These are phyloP conservation scores for Hyposoter dolosus DNA, from an alignment of 2,888 invertebrate species.

Conservation along the genomic window DNA sequence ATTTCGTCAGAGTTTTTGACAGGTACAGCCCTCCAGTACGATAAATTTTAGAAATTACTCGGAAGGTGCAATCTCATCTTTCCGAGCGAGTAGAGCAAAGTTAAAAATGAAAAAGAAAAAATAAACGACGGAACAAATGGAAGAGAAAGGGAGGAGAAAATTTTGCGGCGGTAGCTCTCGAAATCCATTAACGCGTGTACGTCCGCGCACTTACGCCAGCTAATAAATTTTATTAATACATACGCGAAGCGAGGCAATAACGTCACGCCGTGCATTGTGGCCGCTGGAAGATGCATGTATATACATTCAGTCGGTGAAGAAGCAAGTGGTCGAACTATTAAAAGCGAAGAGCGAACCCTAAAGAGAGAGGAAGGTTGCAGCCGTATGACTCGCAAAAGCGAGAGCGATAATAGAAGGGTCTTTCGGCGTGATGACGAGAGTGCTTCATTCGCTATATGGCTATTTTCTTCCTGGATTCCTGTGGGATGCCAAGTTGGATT, in stretches of 20 bases:
- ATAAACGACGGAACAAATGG: constrained; percentile 12
- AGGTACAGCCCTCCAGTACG: constrained; percentile 6
- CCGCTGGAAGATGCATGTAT: constrained; percentile 55
- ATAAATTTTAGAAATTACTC: constrained; percentile 27
- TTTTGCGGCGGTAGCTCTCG: constrained; percentile 68
- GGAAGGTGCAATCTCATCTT: constrained; percentile 24
- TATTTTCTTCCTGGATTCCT: constrained; percentile 78
- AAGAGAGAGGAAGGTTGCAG: constrained; percentile 37
- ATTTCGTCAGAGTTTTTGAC: neutral
- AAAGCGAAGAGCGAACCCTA: constrained; percentile 69
- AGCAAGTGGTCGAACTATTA: constrained; percentile 74
- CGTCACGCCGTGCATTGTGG: constrained; percentile 75
- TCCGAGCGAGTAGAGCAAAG: constrained; percentile 28
- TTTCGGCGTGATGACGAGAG: constrained; percentile 74
- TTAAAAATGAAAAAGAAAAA: constrained; percentile 17
- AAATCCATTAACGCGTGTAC: constrained; percentile 82
- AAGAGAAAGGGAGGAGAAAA: constrained; percentile 55
- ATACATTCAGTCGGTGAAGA: constrained; percentile 55
- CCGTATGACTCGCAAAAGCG: constrained; percentile 57
- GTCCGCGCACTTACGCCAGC: constrained; percentile 76
- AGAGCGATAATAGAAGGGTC: constrained; percentile 76
- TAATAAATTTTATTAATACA: constrained; percentile 84
- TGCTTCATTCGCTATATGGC: constrained; percentile 55
- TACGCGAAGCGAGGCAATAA: constrained; percentile 79
- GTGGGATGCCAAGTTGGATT: constrained; percentile 52